A percentile compares a stretch with the other conserved stretches of the same genome.
These are phyloP conservation scores for Cherax destructor DNA, from an alignment of 1,140 invertebrate genomes.

Conservation along the genomic window DNA sequence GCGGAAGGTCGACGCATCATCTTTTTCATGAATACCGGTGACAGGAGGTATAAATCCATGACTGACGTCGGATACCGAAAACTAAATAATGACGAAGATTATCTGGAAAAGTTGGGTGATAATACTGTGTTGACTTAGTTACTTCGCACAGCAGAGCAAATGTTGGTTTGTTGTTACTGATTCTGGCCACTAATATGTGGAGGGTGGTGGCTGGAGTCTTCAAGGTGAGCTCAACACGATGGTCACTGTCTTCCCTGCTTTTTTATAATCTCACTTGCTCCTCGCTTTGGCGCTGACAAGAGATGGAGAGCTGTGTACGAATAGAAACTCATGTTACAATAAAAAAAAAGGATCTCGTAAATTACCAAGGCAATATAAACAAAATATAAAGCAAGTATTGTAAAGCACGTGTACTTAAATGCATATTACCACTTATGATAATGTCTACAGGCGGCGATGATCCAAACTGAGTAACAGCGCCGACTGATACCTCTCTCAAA, in stretches of 20 bases:
- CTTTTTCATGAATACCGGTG: constrained; percentile 46
- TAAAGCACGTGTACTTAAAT: not conserved
- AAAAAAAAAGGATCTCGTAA: not conserved
- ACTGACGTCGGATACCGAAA: not conserved
- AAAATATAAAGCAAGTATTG: not conserved
- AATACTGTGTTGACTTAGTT: too few species aligned
- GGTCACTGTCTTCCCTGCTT: not conserved
- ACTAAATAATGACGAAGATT: too few species aligned
- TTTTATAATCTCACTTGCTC: not conserved
- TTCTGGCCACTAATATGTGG: too few species aligned
- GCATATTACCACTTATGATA: constrained; percentile 9
- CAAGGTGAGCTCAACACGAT: not conserved
- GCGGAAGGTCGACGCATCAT: constrained; percentile 31
- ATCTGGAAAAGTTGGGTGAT: too few species aligned
- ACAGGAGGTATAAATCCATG: constrained; percentile 61
- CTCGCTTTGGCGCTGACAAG: not conserved
- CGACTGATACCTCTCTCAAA: constrained; percentile 16
- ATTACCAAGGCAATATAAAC: not conserved
- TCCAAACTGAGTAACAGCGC: constrained; percentile 39
- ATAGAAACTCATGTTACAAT: not conserved
- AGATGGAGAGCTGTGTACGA: not conserved
- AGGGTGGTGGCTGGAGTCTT: not conserved
- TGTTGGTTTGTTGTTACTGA: too few species aligned
- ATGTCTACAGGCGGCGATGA: constrained; percentile 38
- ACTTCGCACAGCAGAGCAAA: too few species aligned